phyloP scores from a whole-genome alignment of 2,888 invertebrate genomes.

The Drosophila borealis region DNA sequence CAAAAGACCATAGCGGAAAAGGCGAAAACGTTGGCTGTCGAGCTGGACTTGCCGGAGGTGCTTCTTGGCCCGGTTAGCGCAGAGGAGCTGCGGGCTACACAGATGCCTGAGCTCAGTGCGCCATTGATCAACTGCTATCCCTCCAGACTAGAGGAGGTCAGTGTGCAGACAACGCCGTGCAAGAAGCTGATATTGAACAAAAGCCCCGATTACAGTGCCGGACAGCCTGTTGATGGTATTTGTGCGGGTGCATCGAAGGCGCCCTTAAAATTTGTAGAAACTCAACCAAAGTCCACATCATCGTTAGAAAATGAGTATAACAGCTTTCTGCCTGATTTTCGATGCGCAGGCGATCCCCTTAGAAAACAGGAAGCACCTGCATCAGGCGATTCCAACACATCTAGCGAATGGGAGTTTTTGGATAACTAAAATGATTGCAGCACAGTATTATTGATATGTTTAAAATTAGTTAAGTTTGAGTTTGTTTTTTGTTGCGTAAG shows the following conservation, averaged over 20 bases:
- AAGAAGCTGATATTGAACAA: slow-evolving; percentile 52
- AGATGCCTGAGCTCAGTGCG: slow-evolving; percentile 27
- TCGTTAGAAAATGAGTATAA: slow-evolving; percentile 54
- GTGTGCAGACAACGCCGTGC: slow-evolving; percentile 78
- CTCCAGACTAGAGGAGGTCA: slow-evolving; percentile 66
- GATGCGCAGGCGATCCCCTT: slow-evolving; percentile 68
- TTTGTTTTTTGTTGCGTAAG: not conserved
- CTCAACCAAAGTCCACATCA: slow-evolving; percentile 45
- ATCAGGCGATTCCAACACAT: slow-evolving; percentile 73
- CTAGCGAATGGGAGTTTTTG: slow-evolving; percentile 84
- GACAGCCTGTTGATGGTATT: slow-evolving; percentile 77
- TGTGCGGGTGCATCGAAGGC: slow-evolving; percentile 45
- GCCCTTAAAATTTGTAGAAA: slow-evolving; percentile 65
- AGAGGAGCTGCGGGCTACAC: slow-evolving; percentile 61
- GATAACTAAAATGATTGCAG: slow-evolving; percentile 71
- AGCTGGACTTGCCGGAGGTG: slow-evolving; percentile 78
- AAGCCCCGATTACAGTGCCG: slow-evolving; percentile 55
- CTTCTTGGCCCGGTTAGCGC: slow-evolving; percentile 70
- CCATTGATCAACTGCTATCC: slow-evolving; percentile 62
- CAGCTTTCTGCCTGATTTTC: slow-evolving; percentile 80
- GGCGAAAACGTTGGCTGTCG: slow-evolving; percentile 87
- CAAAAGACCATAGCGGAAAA: slow-evolving; percentile 90
- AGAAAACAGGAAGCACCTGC: slow-evolving; percentile 42
- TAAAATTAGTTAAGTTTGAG: slow-evolving; percentile 15
- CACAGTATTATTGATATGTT: slow-evolving; percentile 43